Evolutionary conservation across 2,113 vertebrate genomes (phyloP).

Genomic region (Lathamus discolor): DNA sequence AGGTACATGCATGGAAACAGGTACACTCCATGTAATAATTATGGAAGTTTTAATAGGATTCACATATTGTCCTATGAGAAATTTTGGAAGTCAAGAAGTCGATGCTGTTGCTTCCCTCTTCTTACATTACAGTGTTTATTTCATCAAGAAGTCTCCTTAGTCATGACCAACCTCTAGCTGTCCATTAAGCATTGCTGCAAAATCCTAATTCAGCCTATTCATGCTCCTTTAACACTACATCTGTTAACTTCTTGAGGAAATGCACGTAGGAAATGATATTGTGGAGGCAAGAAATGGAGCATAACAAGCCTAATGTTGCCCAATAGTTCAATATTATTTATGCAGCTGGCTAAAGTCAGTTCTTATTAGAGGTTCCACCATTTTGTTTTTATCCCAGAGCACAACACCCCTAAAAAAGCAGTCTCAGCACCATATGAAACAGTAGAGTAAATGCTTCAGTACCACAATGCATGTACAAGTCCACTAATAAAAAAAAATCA

Average conservation of each 20-base stretch:
- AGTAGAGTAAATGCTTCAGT: neutral
- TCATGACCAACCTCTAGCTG: fast-evolving
- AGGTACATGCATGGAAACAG: neutral
- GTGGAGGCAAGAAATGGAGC: neutral
- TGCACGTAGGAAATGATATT: neutral
- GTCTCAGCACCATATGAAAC: neutral
- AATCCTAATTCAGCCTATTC: neutral
- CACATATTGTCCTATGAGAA: neutral
- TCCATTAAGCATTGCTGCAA: neutral
- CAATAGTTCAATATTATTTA: neutral
- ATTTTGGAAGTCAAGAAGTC: neutral
- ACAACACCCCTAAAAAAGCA: neutral
- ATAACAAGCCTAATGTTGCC: neutral
- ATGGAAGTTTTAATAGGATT: neutral
- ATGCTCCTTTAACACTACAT: neutral
- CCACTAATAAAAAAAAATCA: neutral
- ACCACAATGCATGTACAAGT: neutral
- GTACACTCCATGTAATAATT: neutral
- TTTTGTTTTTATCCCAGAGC: neutral
- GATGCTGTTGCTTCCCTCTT: neutral
- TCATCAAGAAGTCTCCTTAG: neutral
- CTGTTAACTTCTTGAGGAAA: neutral
- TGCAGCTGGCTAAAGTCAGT: neutral
- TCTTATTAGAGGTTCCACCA: neutral
- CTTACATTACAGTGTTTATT: neutral